These are phyloP conservation scores for Ophioderma brevispina DNA, from an alignment of 35 echinoderm and acorn worm species.

Conservation along the genomic window DNA sequence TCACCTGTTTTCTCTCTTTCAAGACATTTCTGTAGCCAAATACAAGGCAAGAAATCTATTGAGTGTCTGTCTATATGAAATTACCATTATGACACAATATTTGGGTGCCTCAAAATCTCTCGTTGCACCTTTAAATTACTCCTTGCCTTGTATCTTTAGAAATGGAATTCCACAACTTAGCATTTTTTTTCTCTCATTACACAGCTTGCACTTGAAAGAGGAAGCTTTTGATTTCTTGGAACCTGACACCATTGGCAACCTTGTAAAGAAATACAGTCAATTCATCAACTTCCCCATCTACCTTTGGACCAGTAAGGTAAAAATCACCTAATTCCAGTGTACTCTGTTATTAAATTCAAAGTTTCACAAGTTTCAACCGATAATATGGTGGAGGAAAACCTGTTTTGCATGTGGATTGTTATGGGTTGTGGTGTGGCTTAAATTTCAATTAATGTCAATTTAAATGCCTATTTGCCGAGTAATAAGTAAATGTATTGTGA, in stretches of 20 bases:
- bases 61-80: no score
- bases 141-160: no score
- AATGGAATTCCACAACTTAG: no score
- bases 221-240: constrained; percentile 98
- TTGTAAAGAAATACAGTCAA: constrained; percentile 99
- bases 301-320: constrained; percentile 97
- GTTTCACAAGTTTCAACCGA: neutral
- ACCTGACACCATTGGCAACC: constrained; percentile 88
- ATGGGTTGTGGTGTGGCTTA: neutral
- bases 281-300: constrained; percentile 99
- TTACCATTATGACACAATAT: no score
- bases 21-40: no score
- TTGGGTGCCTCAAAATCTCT: no score
- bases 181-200: constrained; percentile 41
- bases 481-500: neutral
- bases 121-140: no score
- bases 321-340: no score
- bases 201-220: constrained; percentile 90
- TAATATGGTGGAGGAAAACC: neutral
- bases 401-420: neutral
- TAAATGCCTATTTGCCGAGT: neutral
- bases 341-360: neutral
- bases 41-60: no score
- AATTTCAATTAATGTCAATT: neutral
- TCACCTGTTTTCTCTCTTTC: no score